Base-by-base conservation (phyloP, 2,888 invertebrate genomes). In the Stenolophus ochropezus region DNA sequence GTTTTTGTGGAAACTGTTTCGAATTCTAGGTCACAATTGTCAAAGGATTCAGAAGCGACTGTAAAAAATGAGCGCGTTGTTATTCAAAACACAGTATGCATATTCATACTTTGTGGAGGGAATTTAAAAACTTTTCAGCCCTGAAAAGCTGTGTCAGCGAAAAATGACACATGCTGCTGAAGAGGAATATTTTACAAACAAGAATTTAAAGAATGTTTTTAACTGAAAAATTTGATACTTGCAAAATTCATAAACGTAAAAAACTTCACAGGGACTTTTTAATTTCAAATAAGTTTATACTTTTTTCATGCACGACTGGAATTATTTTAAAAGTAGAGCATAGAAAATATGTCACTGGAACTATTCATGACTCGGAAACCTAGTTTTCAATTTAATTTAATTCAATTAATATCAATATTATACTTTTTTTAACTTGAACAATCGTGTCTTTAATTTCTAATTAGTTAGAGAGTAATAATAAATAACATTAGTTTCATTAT, bases 41-140 rank as follows among this genome's bases (percentile, higher is more conserved):
- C 78, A 78, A 61, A 65, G 65, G 49, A 61, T 65, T 42, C 49
- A 21, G 53, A 27, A 42, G 61, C 42, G 23, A 8, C 27, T 23
- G 27, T 51, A 75, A 75, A 53, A 75, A 75, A 51, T 75, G 27
- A 27, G n/a, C 53, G 53, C 25, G 75, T 53, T 75, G 78, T 69
- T 69, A 69, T 69, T 69, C 78, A 78, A 78, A 78, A 78, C 69
- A 69, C 65, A 69, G 42, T 25, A 69, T 69, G 61, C 78, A 78
- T 78, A 78, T 78, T 78, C 78, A 78, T 78, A 53, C 78, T 78
- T 65, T 61, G 78, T 49, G 78, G 49, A 61, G 69, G 69, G 78
- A 78, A 78, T 78, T 78, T 65, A 61, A 78, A 78, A 78, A 78
- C 78, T 69, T 75, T 75, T 75, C 73, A 75, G 25, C 53, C 53